Conservation (phyloP, 2,797 vertebrate species). For the Lacerta bilineata region DNA sequence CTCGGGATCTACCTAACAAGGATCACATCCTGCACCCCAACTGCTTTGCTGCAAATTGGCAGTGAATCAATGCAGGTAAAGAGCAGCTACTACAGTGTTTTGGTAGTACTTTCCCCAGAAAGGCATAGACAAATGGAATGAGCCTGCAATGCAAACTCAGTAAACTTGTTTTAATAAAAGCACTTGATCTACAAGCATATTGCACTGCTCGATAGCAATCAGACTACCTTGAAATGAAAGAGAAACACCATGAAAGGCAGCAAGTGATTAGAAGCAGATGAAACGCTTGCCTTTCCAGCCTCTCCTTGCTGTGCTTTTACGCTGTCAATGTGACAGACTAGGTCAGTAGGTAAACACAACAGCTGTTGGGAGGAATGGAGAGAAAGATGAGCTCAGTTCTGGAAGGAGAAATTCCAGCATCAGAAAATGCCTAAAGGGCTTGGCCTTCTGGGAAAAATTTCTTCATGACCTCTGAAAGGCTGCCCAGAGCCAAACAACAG, state of each 20-base stretch:
- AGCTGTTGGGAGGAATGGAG: not conserved
- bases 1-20: no score
- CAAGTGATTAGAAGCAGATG: not conserved
- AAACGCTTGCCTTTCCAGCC: slow-evolving; percentile 6
- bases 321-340: not conserved
- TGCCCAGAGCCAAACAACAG: slow-evolving; percentile 8
- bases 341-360: slow-evolving; percentile 26
- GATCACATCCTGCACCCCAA: not conserved
- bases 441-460: not conserved
- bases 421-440: not conserved
- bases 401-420: not conserved
- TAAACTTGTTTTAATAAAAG: slow-evolving; percentile 19
- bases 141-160: slow-evolving; percentile 5
- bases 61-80: not conserved
- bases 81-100: not conserved
- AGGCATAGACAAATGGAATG: not conserved
- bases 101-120: not conserved
- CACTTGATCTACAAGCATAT: not conserved
- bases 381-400: slow-evolving; percentile 9
- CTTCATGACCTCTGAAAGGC: slow-evolving; percentile 43
- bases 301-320: not conserved
- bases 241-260: slow-evolving; percentile 2
- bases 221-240: not conserved
- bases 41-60: not conserved
- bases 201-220: not conserved